Conservation (phyloP, 92 coral and sea anemone genomes). For the Chrysogorgia sp. region DNA sequence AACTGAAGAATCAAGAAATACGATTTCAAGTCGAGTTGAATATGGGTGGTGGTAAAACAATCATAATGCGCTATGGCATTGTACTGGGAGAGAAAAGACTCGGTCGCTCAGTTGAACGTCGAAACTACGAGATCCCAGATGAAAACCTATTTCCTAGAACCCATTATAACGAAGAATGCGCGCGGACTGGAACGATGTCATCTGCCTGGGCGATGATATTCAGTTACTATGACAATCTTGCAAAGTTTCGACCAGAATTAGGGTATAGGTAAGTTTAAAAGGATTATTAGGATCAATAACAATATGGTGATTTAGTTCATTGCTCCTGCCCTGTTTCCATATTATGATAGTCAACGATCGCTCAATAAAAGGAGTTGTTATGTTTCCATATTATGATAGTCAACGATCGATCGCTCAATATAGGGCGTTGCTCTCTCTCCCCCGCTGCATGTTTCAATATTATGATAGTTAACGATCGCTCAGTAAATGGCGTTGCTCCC, state of each 20-base stretch:
- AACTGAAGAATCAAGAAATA: not conserved
- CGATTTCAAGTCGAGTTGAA: slow-evolving; percentile 1
- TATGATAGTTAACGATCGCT: no score
- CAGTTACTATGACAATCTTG: slow-evolving; percentile 1
- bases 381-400: no score
- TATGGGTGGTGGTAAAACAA: not conserved
- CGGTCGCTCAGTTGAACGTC: not conserved
- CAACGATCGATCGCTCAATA: no score
- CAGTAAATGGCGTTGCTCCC: no score
- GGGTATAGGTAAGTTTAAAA: not conserved
- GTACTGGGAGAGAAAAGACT: not conserved
- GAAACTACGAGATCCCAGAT: not conserved
- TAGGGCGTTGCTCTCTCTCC: no score
- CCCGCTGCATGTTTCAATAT: no score
- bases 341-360: no score
- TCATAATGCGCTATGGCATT: slow-evolving; percentile 2
- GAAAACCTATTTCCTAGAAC: not conserved
- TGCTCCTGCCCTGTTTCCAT: no score
- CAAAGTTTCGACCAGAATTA: not conserved
- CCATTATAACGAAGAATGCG: not conserved
- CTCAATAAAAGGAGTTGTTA: no score
- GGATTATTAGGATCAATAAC: no score
- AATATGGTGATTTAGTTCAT: no score
- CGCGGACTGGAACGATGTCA: not conserved
- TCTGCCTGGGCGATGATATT: slow-evolving; percentile 15